Evolutionary conservation across 2,888 invertebrate genomes (phyloP), one percentile per base, ranked within the genome.

Genomic region (Athalia circularis): DNA sequence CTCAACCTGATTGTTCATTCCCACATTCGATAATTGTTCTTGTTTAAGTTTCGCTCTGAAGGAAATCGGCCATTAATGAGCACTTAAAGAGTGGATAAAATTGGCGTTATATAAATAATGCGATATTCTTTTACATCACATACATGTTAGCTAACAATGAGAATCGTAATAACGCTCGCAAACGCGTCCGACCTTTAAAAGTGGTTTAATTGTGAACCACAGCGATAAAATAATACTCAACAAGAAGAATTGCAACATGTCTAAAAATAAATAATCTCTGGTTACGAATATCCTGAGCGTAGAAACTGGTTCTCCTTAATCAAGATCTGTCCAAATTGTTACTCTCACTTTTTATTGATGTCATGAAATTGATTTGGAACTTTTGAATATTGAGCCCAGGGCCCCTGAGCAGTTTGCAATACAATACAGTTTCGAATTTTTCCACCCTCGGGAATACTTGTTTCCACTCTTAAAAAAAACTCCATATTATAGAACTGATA

Each of bases 251-350:
- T 72, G 72, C 72, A 59, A 57, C 57, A 72, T 72, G 15, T 72
- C 72, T 59, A 72, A 72, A 72, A 72, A 72, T 72, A 72, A 72
- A 47, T 15, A 59, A 59, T 59, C 43, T 13, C 8, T 45, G 45
- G 57, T n/a, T 59, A 72, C 13, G 47, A 72, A 47, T 72, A 57
- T 59, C 57, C 59, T 45, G 59, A 57, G 47, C 4, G 59, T 5
- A 13, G 47, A 57, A 62, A 72, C 72, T 45, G 72, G 72, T 72
- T 72, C 15, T 45, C 29, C 29, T 59, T 47, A 47, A 72, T 72
- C 72, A 59, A 59, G 57, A 72, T 72, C 59, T 59, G 47, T 59
- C 29, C 68, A 52, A 68, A 68, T 52, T 52, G 13, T 68, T 72
- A 72, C 72, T 72, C 59, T 72, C 72, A 59, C 72, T 59, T 15